Percentiles rank a stretch among this genome's conserved stretches.
Evolutionary conservation across 2,797 vertebrate genomes (phyloP).

Genomic region (Notolabrus celidotus): DNA sequence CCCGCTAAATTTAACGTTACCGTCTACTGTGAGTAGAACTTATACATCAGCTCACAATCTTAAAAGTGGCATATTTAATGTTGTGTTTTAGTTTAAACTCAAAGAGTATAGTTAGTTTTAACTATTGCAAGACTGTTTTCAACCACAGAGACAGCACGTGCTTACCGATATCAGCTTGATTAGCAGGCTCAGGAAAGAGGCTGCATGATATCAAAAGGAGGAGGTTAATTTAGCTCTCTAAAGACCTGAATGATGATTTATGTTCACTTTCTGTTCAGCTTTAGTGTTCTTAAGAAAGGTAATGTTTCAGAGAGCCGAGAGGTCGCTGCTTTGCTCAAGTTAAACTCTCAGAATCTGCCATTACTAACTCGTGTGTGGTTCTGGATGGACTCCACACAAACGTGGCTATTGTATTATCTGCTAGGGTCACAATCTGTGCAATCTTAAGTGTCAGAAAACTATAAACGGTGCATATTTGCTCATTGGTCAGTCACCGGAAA

Average conservation of each 20-base stretch:
- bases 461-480: constrained; percentile 60
- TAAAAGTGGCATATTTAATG: neutral
- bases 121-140: constrained; percentile 12
- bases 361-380: neutral
- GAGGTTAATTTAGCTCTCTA: neutral
- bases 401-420: constrained; percentile 6
- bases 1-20: constrained; percentile 43
- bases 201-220: neutral
- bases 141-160: constrained; percentile 70
- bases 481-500: constrained; percentile 79
- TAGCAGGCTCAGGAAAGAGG: constrained; percentile 15
- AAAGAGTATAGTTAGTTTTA: neutral
- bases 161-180: constrained; percentile 46
- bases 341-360: neutral
- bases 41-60: rapidly evolving
- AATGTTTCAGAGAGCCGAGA: neutral
- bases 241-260: no score
- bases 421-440: constrained; percentile 17
- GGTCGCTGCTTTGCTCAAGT: constrained; percentile 5
- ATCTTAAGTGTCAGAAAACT: constrained; percentile 41
- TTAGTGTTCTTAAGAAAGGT: constrained; percentile 8
- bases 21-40: neutral
- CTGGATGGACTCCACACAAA: no score
- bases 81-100: rapidly evolving
- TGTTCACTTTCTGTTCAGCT: constrained; percentile 41